Conservation (phyloP, 92 coral and sea anemone genomes). For the Meandrina meandrites region DNA sequence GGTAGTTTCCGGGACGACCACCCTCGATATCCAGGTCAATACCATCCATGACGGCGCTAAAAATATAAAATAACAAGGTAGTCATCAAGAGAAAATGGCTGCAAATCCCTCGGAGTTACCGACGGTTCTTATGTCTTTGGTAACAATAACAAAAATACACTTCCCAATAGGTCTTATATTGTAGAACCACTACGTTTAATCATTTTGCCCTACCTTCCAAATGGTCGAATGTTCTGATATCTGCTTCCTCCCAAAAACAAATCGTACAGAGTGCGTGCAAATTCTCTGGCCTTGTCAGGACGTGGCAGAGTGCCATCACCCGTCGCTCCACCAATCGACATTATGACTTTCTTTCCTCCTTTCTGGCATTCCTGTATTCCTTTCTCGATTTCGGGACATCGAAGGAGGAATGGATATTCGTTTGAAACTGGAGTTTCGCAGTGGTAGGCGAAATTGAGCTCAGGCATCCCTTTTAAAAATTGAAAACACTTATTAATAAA, state of each 20-base stretch:
- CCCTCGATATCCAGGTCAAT: conserved; percentile 85
- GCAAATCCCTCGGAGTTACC: no score
- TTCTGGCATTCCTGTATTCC: conserved; percentile 80
- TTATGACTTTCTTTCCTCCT: conserved; percentile 73
- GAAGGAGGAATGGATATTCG: conserved; percentile 77
- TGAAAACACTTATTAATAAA: not conserved
- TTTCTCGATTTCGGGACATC: conserved; percentile 74
- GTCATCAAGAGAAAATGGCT: no score
- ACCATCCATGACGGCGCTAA: conserved; percentile 81
- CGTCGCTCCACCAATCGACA: conserved; percentile 84
- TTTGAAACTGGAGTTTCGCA: conserved; percentile 68
- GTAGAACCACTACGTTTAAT: no score
- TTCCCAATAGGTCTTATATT: no score
- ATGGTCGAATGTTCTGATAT: conserved; percentile 60
- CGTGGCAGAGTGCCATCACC: conserved; percentile 84
- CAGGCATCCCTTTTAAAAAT: conserved; percentile 56
- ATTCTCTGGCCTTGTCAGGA: conserved; percentile 56
- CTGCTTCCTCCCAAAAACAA: conserved; percentile 71
- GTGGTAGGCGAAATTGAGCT: conserved; percentile 83
- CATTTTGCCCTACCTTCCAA: conserved; percentile 57
- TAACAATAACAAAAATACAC: no score
- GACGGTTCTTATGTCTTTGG: no score
- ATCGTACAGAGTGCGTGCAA: conserved; percentile 75
- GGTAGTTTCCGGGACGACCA: conserved; percentile 64
- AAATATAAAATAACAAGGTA: no score